Percentiles rank a stretch among this genome's conserved stretches.
These are phyloP conservation scores for Pseudonaja textilis DNA, from an alignment of 2,113 vertebrate genomes.

Conservation along the genomic window DNA sequence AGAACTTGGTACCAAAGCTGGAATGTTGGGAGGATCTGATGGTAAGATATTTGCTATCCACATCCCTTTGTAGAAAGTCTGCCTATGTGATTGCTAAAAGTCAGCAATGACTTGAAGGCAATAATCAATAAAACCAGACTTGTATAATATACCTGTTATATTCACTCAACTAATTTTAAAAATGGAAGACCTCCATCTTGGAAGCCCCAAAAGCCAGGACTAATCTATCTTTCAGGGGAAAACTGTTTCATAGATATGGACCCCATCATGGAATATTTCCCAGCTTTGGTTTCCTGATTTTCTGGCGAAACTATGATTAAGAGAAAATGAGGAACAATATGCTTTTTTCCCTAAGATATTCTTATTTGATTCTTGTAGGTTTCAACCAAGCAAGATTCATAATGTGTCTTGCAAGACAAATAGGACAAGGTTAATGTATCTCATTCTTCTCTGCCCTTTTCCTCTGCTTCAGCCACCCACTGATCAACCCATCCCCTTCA, in stretches of 20 bases:
- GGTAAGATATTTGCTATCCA: slow-evolving; percentile 63
- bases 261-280: neutral
- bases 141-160: neutral
- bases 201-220: neutral
- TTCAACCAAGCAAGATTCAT: neutral
- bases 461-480: neutral
- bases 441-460: neutral
- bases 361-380: neutral
- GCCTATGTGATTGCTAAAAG: neutral
- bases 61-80: neutral
- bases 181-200: neutral
- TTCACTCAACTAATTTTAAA: neutral
- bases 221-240: neutral
- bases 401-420: neutral
- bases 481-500: neutral
- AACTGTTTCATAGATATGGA: neutral
- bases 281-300: neutral
- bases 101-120: neutral
- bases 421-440: neutral
- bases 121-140: neutral
- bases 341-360: neutral
- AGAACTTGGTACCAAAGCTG: slow-evolving; percentile 87
- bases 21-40: slow-evolving; percentile 77
- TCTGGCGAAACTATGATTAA: neutral
- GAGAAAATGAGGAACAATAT: neutral